Base-by-base conservation (phyloP, 2,113 vertebrate species). In the Gadus macrocephalus region DNA sequence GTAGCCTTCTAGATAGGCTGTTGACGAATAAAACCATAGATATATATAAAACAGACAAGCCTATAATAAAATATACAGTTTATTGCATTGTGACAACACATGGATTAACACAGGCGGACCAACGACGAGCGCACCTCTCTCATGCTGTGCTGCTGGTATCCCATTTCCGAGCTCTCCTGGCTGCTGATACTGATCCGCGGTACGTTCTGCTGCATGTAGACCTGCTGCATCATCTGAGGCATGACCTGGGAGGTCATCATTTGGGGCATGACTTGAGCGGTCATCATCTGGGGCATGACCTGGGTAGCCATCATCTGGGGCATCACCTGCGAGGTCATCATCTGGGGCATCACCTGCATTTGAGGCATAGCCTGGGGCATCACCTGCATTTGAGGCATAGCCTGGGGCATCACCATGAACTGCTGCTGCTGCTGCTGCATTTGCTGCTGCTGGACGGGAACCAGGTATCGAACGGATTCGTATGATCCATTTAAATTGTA, bases 391-490 rank as follows among this genome's bases (percentile, higher is more conserved):
- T 65, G 63, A 17, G 16, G 63, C 63, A 65, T 65, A 16, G 12
- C 27, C 31, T 65, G 63, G 42, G 42, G 42, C 9, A 9, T 14
- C 42, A 49, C 11, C 42, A 49, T 49, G 63, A 22, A 38, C 28
- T 63, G 62, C 12, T 63, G 62, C 15, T 63, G 62, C 53, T 67
- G 64, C 64, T 66, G 66, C 70, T 19, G 25, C 25, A 25, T 25
- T 25, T 25, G 25, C 25, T 25, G 72, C 31, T 49, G 73, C 64
- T 42, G 81, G 14, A 88, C 31, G 9, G 83, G 83, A 1, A 88
- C 63, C 77, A 88, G 78, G 80, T 87, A 85, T 25, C 83, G 83
- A 17, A 86, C 22, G 25, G 80, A 78, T 31, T 80, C 82, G 53
- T 85, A 83, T 31, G 56, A 53, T 20, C 60, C 65, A n/a, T 49